Base-by-base conservation (phyloP, 2,113 vertebrate genomes). In the Cepphus grylle region DNA sequence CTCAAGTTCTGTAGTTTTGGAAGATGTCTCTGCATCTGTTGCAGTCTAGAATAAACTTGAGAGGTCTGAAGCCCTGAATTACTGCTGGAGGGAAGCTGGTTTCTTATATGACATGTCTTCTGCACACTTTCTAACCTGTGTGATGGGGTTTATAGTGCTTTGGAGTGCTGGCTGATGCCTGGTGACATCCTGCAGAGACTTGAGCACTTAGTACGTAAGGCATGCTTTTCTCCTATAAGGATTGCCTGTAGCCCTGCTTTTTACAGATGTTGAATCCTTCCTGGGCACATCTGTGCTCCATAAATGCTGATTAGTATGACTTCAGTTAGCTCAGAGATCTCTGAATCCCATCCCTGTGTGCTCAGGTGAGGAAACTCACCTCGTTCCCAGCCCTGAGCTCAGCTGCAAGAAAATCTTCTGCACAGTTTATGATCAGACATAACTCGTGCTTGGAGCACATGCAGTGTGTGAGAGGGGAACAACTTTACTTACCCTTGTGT, bases 401-500 rank as follows among this genome's bases (percentile, higher is more conserved):
- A 67, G 36, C 71, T 55, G 56, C n/a, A 85, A 36, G 74, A 56
- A 56, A 49, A 77, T 25, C 9, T 56, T 30, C 22, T 58, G 30
- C 1, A 0, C 0, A 0, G 16, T 74, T 67, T 43, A 15, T 23
- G 14, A 38, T 38, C 25, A 58, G 59, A 10, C 23, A 17, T 38
- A 49, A 12, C 21, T 26, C 4, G 0, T 27, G 53, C 65, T 40
- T 21, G 16, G 40, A 6, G 2, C 25, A 62, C 1, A 0, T 7
- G 55, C 9, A 4, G 19, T 2, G 22, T 27, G 58, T 9, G 63
- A 72, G 74, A 43, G 58, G 42, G 26, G 42, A 81, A 0, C 53
- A 59, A 10, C 72, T 80, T n/a, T 18, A 40, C 26, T n/a, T 18
- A 40, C 26, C 53, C 30, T 59, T 18, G 22, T 40, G 59, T n/a